Evolutionary conservation across 2,113 vertebrate genomes (phyloP).

Genomic region (Gavia stellata): DNA sequence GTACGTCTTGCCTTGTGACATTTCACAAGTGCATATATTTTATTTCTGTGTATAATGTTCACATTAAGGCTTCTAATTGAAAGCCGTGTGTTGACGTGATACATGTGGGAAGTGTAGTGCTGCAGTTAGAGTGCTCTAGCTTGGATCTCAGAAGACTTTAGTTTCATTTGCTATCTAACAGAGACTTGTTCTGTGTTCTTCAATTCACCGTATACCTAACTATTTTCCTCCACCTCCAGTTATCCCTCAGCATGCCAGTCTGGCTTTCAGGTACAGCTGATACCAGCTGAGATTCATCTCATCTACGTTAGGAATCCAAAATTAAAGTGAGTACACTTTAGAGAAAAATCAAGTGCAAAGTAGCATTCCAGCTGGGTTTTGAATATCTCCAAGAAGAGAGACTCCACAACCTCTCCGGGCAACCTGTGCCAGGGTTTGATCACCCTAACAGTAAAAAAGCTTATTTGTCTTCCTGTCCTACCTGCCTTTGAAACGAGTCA

Average conservation of each 20-base stretch:
- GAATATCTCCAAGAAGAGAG: not conserved
- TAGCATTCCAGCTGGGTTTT: not conserved
- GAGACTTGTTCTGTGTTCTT: not conserved
- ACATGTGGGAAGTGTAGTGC: not conserved
- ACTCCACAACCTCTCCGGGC: not conserved
- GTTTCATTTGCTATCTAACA: not conserved
- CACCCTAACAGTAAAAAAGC: not conserved
- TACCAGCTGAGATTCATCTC: not conserved
- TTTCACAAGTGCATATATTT: not conserved
- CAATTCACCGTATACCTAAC: not conserved
- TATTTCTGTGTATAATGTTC: not conserved
- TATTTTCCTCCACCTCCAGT: not conserved
- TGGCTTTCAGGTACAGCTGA: not conserved
- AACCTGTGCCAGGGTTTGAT: not conserved
- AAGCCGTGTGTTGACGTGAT: not conserved
- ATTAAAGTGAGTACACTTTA: not conserved
- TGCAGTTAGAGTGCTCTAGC: not conserved
- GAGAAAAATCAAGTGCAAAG: not conserved
- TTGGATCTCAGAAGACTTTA: not conserved
- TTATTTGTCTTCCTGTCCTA: not conserved
- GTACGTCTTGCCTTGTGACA: not conserved
- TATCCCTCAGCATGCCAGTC: not conserved
- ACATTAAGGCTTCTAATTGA: not conserved
- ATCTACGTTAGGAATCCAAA: not conserved
- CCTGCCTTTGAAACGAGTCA: not conserved